Conservation (phyloP, 2,797 vertebrate species). For the Spea hammondii region DNA sequence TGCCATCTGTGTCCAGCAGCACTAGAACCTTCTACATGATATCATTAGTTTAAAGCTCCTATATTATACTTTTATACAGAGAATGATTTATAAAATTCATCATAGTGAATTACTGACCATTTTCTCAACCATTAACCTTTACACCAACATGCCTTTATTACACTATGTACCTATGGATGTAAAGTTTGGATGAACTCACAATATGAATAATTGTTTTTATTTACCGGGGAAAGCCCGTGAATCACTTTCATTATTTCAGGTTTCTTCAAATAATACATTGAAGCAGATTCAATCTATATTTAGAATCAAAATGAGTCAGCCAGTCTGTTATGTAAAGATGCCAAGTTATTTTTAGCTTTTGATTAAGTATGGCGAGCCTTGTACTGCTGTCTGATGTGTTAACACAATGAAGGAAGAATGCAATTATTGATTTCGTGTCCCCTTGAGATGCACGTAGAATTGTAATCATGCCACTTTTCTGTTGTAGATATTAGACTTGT, state of each 20-base stretch:
- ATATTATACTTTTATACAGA: too few species aligned
- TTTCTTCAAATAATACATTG: slow-evolving; percentile 60
- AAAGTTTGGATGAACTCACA: too few species aligned
- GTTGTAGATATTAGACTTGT: too few species aligned
- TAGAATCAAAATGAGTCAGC: slow-evolving; percentile 74
- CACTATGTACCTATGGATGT: too few species aligned
- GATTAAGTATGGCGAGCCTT: slow-evolving; percentile 68
- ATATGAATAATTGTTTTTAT: not conserved
- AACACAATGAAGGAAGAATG: slow-evolving; percentile 62
- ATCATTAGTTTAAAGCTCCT: too few species aligned
- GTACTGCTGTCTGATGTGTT: slow-evolving; percentile 61
- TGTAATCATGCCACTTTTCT: slow-evolving; percentile 48
- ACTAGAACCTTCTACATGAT: too few species aligned
- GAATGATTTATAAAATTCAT: too few species aligned
- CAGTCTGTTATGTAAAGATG: slow-evolving; percentile 67
- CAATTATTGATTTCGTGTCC: slow-evolving; percentile 59
- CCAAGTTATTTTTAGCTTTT: slow-evolving; percentile 71
- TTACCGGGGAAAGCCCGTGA: slow-evolving; percentile 39
- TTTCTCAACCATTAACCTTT: too few species aligned
- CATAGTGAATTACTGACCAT: too few species aligned
- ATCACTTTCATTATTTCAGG: slow-evolving; percentile 65
- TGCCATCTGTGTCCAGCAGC: too few species aligned
- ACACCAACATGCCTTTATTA: too few species aligned
- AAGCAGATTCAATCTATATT: slow-evolving; percentile 66
- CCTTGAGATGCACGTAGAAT: slow-evolving; percentile 54